These are phyloP conservation scores for Chironomus tentans DNA, from an alignment of 2,888 invertebrate species.

Conservation along the genomic window DNA sequence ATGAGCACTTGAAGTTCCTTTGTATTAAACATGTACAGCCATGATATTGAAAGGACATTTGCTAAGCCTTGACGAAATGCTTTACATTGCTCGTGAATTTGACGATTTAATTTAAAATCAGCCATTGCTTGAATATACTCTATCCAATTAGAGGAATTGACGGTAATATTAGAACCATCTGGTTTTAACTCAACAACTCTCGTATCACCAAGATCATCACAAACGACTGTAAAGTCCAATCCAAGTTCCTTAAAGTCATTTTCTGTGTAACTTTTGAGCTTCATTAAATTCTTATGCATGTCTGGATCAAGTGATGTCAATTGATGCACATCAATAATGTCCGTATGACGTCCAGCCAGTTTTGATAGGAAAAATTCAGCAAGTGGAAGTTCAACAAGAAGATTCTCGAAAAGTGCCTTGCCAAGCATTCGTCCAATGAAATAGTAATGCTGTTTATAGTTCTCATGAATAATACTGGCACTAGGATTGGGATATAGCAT, in stretches of 20 bases:
- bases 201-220: constrained; percentile 82
- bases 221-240: constrained; percentile 86
- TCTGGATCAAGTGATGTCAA: constrained; percentile 82
- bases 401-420: constrained; percentile 91
- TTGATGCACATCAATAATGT: constrained; percentile 81
- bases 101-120: constrained; percentile 89
- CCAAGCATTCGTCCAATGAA: constrained; percentile 87
- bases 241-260: constrained; percentile 82
- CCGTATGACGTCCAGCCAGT: constrained; percentile 62
- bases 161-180: constrained; percentile 80
- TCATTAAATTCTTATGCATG: constrained; percentile 74
- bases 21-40: constrained; percentile 90
- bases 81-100: constrained; percentile 74
- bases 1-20: constrained; percentile 94
- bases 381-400: constrained; percentile 87
- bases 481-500: constrained; percentile 94
- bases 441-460: constrained; percentile 83
- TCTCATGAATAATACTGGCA: constrained; percentile 73
- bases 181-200: constrained; percentile 84
- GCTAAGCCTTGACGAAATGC: constrained; percentile 85
- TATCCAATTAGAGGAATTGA: constrained; percentile 84
- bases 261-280: constrained; percentile 65
- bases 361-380: constrained; percentile 94
- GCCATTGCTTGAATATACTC: constrained; percentile 96
- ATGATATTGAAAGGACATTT: constrained; percentile 82